Evolutionary conservation across 1,140 invertebrate species (phyloP).

Genomic region (Bombus turneri): DNA sequence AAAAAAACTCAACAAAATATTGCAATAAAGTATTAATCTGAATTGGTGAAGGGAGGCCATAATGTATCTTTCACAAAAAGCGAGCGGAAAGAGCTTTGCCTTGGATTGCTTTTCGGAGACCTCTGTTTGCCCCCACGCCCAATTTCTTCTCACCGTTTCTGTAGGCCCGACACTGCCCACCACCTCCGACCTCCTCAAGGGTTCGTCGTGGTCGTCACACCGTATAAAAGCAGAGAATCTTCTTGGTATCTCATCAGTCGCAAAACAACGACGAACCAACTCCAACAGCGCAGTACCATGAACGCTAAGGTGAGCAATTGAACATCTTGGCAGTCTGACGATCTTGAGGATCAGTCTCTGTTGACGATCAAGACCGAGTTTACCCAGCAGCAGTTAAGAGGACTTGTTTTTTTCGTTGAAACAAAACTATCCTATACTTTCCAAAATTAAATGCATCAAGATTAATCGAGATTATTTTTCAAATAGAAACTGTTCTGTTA

Average conservation of each 20-base stretch:
- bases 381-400: neutral
- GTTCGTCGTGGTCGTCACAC: conserved; percentile 63
- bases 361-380: neutral
- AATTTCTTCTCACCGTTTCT: conserved; percentile 63
- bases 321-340: neutral
- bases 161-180: conserved; percentile 59
- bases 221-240: conserved; percentile 78
- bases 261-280: conserved; percentile 67
- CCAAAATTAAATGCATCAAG: neutral
- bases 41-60: neutral
- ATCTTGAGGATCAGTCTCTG: neutral
- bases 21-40: conserved; percentile 31
- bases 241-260: conserved; percentile 74
- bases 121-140: conserved; percentile 48
- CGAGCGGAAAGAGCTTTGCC: conserved; percentile 46
- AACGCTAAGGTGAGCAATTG: conserved; percentile 73
- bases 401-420: neutral
- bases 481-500: no score
- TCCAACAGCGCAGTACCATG: conserved; percentile 71
- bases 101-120: conserved; percentile 55
- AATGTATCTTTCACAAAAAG: conserved; percentile 52
- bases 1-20: neutral
- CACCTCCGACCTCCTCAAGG: conserved; percentile 65
- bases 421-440: neutral
- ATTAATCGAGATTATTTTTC: neutral